A percentile compares a stretch with the other conserved stretches of the same genome.
phyloP scores from a whole-genome alignment of 92 coral and sea anemone genomes.

The Diadumene lineata region DNA sequence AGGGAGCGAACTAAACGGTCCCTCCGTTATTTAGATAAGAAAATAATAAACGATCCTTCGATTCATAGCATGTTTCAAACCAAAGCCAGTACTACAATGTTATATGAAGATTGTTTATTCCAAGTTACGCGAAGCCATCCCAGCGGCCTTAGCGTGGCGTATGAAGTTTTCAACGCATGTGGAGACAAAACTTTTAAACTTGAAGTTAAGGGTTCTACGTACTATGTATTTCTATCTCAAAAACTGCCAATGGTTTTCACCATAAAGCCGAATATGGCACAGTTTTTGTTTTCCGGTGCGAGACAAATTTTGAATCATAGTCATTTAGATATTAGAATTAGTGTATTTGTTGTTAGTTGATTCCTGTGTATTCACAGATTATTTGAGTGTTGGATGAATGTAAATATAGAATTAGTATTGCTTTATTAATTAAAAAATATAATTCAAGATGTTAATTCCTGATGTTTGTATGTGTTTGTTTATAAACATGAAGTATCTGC shows the following conservation, averaged over 20 bases:
- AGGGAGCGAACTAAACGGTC: background rate
- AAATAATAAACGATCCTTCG: constrained; percentile 16
- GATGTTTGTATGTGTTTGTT: no score
- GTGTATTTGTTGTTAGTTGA: background rate
- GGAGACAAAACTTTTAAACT: constrained; percentile 31
- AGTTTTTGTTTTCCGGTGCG: constrained; percentile 36
- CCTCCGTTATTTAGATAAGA: background rate
- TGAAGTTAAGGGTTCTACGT: constrained; percentile 13
- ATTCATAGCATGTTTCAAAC: constrained; percentile 45
- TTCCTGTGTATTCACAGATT: constrained; percentile 4
- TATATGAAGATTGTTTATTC: constrained; percentile 47
- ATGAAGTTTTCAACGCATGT: constrained; percentile 45
- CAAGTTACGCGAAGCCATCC: constrained; percentile 48
- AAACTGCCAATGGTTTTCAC: constrained; percentile 29
- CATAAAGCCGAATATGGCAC: constrained; percentile 47
- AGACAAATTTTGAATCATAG: constrained; percentile 21
- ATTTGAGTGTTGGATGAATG: no score
- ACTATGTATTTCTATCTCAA: constrained; percentile 28
- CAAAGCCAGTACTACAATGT: constrained; percentile 14
- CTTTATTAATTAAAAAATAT: no score
- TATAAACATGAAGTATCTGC: no score
- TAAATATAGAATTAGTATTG: no score
- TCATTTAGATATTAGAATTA: constrained; percentile 8
- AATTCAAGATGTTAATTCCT: no score
- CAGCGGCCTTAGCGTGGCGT: constrained; percentile 30